phyloP scores from a whole-genome alignment of 2,888 invertebrate species.

The Linnaemya tessellans region DNA sequence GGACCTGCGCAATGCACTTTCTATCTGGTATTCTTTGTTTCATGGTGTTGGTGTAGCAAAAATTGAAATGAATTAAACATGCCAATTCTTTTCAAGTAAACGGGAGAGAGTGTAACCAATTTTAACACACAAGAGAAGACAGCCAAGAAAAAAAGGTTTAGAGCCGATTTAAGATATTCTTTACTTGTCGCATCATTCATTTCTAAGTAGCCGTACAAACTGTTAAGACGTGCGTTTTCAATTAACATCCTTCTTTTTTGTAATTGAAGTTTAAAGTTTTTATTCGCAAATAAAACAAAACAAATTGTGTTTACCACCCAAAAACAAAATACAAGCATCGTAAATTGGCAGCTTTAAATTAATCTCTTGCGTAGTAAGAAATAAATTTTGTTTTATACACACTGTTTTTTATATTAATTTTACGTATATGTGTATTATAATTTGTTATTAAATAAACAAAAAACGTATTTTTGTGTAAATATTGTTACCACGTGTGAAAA shows the following conservation, averaged over 20 bases:
- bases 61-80: background rate
- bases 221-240: slow-evolving; percentile 59
- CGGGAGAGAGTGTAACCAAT: slow-evolving; percentile 1
- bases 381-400: background rate
- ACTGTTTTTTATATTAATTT: too few species aligned
- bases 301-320: slow-evolving; percentile 21
- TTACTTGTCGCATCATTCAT: slow-evolving; percentile 55
- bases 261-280: slow-evolving; percentile 6
- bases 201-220: slow-evolving; percentile 57
- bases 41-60: background rate
- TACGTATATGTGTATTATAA: too few species aligned
- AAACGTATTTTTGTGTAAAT: background rate
- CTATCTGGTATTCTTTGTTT: too few species aligned
- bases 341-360: background rate
- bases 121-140: background rate
- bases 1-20: too few species aligned
- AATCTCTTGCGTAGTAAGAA: background rate
- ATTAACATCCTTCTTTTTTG: background rate
- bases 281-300: slow-evolving; percentile 17
- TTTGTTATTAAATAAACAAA: too few species aligned
- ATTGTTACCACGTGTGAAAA: background rate
- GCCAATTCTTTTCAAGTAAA: background rate
- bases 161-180: slow-evolving; percentile 35
- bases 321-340: slow-evolving; percentile 15
- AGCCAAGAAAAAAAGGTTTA: background rate